These are phyloP conservation scores for Emydocephalus ijimae DNA, from an alignment of 2,113 vertebrate genomes.

Conservation along the genomic window DNA sequence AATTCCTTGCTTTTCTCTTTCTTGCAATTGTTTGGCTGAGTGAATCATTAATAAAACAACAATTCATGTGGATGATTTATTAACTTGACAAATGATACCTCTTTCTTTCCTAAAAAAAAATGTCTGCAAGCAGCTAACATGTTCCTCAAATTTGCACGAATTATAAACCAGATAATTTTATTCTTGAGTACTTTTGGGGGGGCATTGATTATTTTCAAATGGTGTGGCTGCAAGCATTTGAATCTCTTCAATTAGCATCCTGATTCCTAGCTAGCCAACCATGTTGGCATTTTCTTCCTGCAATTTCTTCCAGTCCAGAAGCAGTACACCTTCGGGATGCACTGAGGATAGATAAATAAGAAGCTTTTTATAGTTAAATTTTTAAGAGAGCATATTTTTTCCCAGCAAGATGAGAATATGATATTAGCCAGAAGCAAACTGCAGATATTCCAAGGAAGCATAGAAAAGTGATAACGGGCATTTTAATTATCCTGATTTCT, in stretches of 20 bases:
- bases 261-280: constrained; percentile 26
- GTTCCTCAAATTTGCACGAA: constrained; percentile 43
- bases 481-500: neutral
- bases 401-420: neutral
- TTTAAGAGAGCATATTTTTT: neutral
- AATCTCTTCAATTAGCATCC: constrained; percentile 24
- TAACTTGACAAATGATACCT: constrained; percentile 47
- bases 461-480: neutral
- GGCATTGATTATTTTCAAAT: constrained; percentile 55
- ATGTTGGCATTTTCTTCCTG: constrained; percentile 20
- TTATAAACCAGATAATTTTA: constrained; percentile 38
- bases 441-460: neutral
- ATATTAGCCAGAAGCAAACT: neutral
- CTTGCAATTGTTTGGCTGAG: neutral
- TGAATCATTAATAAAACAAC: constrained; percentile 43
- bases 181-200: constrained; percentile 28
- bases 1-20: neutral
- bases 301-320: constrained; percentile 27
- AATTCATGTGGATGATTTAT: constrained; percentile 49
- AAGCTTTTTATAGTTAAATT: neutral
- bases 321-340: neutral
- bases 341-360: neutral
- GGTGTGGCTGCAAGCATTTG: constrained; percentile 26
- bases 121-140: constrained; percentile 52
- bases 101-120: constrained; percentile 36